Conservation (phyloP, 1,140 invertebrate genomes). For the Diachasma alloeum region DNA sequence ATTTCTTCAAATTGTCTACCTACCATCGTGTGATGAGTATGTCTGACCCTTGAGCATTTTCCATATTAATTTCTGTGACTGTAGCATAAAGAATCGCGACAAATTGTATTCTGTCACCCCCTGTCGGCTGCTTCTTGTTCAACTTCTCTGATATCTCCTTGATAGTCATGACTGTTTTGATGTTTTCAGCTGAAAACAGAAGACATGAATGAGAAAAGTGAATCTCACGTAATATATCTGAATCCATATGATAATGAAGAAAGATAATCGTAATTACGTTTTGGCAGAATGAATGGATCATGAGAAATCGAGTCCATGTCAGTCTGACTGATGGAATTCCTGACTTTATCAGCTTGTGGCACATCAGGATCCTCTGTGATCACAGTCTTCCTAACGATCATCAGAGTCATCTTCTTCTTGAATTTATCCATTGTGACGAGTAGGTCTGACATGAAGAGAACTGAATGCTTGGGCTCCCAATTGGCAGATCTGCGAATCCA, state of each 20-base stretch:
- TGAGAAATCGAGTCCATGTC: slow-evolving; percentile 40
- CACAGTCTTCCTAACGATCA: slow-evolving; percentile 57
- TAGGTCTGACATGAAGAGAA: slow-evolving; percentile 61
- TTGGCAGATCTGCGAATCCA: slow-evolving; percentile 54
- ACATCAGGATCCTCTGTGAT: slow-evolving; percentile 62
- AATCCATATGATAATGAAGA: not conserved
- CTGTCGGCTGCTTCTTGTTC: slow-evolving; percentile 32
- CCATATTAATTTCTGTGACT: slow-evolving; percentile 61
- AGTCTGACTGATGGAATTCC: slow-evolving; percentile 39
- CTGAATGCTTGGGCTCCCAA: slow-evolving; percentile 53
- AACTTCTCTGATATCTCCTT: slow-evolving; percentile 55
- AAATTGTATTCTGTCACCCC: slow-evolving; percentile 51
- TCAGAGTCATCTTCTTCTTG: slow-evolving; percentile 47
- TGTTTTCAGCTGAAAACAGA: slow-evolving; percentile 49
- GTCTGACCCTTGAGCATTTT: slow-evolving; percentile 33
- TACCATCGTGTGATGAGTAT: slow-evolving; percentile 54
- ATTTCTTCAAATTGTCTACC: no score
- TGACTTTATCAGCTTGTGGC: slow-evolving; percentile 48
- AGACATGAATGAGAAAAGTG: no score
- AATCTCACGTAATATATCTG: no score
- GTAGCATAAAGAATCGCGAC: slow-evolving; percentile 57
- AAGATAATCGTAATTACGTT: slow-evolving; percentile 46
- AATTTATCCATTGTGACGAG: slow-evolving; percentile 55
- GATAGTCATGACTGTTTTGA: slow-evolving; percentile 62
- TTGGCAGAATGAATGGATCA: slow-evolving; percentile 54